Conservation (phyloP, 1,140 invertebrate species). For the Carposina sasakii region DNA sequence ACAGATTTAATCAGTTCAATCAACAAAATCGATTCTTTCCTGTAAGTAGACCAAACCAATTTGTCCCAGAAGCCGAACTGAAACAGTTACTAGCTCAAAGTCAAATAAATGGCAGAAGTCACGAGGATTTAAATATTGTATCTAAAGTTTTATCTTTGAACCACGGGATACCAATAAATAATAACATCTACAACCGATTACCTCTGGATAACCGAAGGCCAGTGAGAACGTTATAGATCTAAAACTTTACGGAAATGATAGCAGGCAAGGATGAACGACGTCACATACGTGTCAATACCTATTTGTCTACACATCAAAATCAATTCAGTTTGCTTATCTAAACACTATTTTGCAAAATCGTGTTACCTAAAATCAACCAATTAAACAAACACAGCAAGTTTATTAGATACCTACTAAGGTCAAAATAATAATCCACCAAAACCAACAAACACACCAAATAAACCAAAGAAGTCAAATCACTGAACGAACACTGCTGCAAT, state of each 20-base stretch:
- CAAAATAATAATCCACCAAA: no score
- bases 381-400: no score
- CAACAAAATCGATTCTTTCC: slow-evolving; percentile 46
- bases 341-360: slow-evolving; percentile 4
- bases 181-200: slow-evolving; percentile 44
- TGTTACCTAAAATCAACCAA: no score
- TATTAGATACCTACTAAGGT: no score
- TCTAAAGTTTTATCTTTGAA: slow-evolving; percentile 85
- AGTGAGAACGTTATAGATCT: slow-evolving; percentile 27
- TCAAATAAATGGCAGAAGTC: slow-evolving; percentile 74
- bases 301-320: not conserved
- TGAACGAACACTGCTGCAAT: not conserved
- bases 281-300: not conserved
- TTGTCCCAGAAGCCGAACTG: slow-evolving; percentile 73
- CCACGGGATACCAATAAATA: slow-evolving; percentile 72
- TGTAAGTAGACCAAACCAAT: slow-evolving; percentile 38
- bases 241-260: not conserved
- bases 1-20: slow-evolving; percentile 49
- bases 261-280: not conserved
- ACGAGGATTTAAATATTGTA: slow-evolving; percentile 85
- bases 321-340: not conserved
- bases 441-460: slow-evolving; percentile 8
- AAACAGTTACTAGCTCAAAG: slow-evolving; percentile 78
- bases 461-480: slow-evolving; percentile 34
- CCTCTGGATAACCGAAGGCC: slow-evolving; percentile 52